These are phyloP conservation scores for Pseudomyrmex dendroicus DNA, from an alignment of 1,140 invertebrate species.

Conservation along the genomic window DNA sequence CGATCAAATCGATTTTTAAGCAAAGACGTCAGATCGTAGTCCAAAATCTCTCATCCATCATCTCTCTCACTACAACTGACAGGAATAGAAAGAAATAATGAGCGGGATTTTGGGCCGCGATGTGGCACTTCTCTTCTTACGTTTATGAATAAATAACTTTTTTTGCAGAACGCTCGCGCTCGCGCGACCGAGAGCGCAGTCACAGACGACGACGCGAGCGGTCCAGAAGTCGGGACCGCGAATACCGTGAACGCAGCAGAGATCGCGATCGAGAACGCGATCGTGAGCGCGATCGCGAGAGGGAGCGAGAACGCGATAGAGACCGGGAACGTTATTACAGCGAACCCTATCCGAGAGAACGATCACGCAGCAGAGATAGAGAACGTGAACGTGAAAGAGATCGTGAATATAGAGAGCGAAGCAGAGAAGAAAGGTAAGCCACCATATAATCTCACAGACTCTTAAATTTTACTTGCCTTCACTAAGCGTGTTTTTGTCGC, in stretches of 20 bases:
- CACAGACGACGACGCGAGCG: slow-evolving; percentile 90
- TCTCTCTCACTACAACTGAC: too few relatives aligned
- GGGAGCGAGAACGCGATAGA: slow-evolving; percentile 88
- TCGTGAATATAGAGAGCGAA: slow-evolving; percentile 88
- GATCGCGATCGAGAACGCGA: slow-evolving; percentile 88
- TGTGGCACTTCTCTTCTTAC: too few relatives aligned
- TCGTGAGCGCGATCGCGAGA: slow-evolving; percentile 87
- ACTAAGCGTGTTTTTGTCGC: not conserved
- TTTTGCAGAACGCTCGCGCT: slow-evolving; percentile 89
- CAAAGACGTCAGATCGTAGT: too few relatives aligned
- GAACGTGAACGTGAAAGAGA: slow-evolving; percentile 89
- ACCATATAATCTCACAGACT: slow-evolving; percentile 66
- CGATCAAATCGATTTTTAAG: too few relatives aligned
- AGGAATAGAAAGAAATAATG: too few relatives aligned
- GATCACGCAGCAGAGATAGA: slow-evolving; percentile 90
- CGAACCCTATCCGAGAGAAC: slow-evolving; percentile 83
- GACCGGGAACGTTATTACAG: slow-evolving; percentile 84
- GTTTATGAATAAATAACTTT: slow-evolving; percentile 29
- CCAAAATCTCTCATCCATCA: too few relatives aligned
- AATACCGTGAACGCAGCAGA: slow-evolving; percentile 90
- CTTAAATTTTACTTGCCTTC: slow-evolving; percentile 41
- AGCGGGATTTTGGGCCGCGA: too few relatives aligned
- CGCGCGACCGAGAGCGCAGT: slow-evolving; percentile 91
- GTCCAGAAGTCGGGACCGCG: slow-evolving; percentile 92
- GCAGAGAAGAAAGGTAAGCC: slow-evolving; percentile 90